phyloP scores from a whole-genome alignment of 2,888 invertebrate genomes.

The Dermolepida albohirtum region DNA sequence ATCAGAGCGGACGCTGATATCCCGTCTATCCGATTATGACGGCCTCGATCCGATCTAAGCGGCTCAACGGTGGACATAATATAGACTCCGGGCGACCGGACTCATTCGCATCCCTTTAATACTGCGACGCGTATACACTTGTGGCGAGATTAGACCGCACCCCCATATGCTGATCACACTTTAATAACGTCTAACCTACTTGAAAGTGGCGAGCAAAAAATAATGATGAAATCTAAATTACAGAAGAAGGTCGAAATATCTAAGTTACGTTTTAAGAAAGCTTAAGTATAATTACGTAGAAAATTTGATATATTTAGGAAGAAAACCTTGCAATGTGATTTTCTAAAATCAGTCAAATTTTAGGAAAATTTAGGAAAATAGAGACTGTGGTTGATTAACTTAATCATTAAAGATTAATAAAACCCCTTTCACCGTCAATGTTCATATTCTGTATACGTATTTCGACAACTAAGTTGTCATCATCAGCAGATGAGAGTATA shows the following conservation, averaged over 20 bases:
- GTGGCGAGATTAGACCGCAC: conserved; percentile 49
- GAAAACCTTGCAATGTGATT: too few species aligned
- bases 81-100: conserved; percentile 51
- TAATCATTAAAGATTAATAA: too few species aligned
- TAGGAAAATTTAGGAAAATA: too few species aligned
- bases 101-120: conserved; percentile 45
- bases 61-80: conserved; percentile 55
- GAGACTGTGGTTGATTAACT: too few species aligned
- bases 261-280: too few species aligned
- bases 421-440: too few species aligned
- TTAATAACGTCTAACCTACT: conserved; percentile 35
- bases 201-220: conserved; percentile 19
- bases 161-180: conserved; percentile 48
- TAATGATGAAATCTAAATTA: conserved; percentile 5
- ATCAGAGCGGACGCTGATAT: conserved; percentile 49
- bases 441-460: too few species aligned
- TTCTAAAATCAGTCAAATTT: too few species aligned
- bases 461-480: too few species aligned
- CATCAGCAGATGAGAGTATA: too few species aligned
- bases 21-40: conserved; percentile 54
- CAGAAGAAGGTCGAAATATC: not conserved
- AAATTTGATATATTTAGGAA: too few species aligned
- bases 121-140: conserved; percentile 47
- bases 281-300: too few species aligned
- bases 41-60: conserved; percentile 53